Conservation (phyloP, 2,797 vertebrate genomes). For the Glossophaga mutica region DNA sequence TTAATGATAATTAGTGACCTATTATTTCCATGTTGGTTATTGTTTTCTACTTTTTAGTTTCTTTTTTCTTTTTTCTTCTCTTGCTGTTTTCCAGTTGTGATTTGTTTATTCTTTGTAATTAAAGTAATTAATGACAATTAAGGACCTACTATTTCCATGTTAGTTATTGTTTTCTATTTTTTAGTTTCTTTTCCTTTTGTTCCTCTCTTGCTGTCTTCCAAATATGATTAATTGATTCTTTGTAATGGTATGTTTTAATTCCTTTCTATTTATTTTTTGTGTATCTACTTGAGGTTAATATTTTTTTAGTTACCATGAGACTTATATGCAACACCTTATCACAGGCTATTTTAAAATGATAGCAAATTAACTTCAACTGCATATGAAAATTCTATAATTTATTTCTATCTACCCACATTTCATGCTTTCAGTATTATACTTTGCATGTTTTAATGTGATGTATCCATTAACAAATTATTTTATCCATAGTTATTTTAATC, state of each 20-base stretch:
- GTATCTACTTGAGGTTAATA: not conserved
- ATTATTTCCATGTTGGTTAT: not conserved
- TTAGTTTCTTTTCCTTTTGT: not conserved
- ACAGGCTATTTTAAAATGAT: not conserved
- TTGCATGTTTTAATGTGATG: not conserved
- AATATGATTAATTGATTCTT: not conserved
- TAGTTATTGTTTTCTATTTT: not conserved
- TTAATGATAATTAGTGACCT: not conserved
- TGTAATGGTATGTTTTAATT: not conserved
- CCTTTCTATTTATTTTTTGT: not conserved
- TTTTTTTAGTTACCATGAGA: not conserved
- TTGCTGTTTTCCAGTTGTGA: not conserved
- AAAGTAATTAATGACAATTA: not conserved
- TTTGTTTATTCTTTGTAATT: not conserved
- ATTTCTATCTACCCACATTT: not conserved
- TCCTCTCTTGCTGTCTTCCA: not conserved
- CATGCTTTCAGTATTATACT: not conserved
- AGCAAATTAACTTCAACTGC: not conserved
- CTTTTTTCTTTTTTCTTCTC: not conserved
- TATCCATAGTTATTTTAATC: not conserved
- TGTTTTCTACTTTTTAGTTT: not conserved
- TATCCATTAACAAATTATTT: not conserved
- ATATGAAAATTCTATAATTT: not conserved
- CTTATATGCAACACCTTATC: not conserved
- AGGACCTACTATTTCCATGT: not conserved